Base-by-base conservation (phyloP, 2,113 vertebrate species). In the Mugil cephalus region DNA sequence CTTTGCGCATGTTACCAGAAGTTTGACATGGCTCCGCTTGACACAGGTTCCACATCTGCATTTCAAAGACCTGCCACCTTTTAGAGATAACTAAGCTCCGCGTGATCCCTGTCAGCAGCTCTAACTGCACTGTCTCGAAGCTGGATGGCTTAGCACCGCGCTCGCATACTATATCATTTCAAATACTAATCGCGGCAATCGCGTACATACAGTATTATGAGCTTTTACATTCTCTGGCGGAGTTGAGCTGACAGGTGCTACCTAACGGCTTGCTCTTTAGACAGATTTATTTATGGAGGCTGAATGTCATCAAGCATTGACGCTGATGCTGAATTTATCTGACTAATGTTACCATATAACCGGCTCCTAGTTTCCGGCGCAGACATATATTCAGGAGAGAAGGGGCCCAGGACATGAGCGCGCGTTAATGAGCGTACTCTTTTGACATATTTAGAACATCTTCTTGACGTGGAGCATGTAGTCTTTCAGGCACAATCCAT, bases 11-110 rank as follows among this genome's bases (percentile, higher is more conserved):
- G 74, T 77, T 67, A 84, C 52, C 24, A 45, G 30, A 36, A 82
- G 64, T 83, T 67, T 83, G 77, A 81, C 69, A 78, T 83, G 65
- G 43, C 50, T 58, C 58, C 2, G 46, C 53, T 38, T 63, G 36
- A 77, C 54, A 74, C 69, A 42, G 72, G 45, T 80, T 80, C 79
- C 74, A 65, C 60, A 83, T 81, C 85, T 87, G 80, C 71, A 82
- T 88, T 83, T 91, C 77, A 84, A 83, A 80, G 52, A 79, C 65
- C 74, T 87, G 77, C 77, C 84, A 79, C 61, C 52, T 86, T 77
- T 82, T 55, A 77, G 65, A 74, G 79, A 82, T 80, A 74, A 70
- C 77, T 46, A 64, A 72, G 50, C 47, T 6, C 46, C 8, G 1
- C 50, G 40, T 42, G 38, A 83, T 69, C 63, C 66, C 62, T 50